phyloP scores from a whole-genome alignment of 2,113 vertebrate species.

The Callipepla squamata region DNA sequence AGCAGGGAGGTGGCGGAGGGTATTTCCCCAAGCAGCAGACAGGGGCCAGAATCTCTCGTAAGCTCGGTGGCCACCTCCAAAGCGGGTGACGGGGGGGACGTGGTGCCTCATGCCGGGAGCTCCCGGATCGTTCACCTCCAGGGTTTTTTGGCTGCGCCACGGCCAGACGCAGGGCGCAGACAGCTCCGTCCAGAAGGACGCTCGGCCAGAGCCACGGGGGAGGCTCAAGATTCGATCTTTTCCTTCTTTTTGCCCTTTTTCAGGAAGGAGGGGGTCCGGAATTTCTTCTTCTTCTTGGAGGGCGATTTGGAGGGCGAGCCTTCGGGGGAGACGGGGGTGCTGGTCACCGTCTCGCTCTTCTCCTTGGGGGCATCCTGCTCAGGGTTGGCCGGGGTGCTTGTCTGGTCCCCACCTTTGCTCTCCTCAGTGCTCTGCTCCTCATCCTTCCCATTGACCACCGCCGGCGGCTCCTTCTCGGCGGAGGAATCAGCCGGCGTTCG shows the following conservation, averaged over 20 bases:
- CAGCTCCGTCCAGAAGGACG: background rate
- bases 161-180: background rate
- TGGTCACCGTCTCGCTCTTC: slow-evolving; percentile 80
- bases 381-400: slow-evolving; percentile 77
- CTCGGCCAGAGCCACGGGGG: background rate
- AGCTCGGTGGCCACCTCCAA: background rate
- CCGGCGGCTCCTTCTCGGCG: background rate
- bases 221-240: slow-evolving; percentile 88
- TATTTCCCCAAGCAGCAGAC: background rate
- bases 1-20: background rate
- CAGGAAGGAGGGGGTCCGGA: slow-evolving; percentile 96
- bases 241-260: slow-evolving; percentile 98
- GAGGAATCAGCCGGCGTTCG: background rate
- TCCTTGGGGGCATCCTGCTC: slow-evolving; percentile 76
- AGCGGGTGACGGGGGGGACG: background rate
- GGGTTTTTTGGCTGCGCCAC: background rate
- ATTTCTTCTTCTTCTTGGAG: slow-evolving; percentile 99
- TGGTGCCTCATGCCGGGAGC: background rate
- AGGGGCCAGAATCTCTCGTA: background rate
- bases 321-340: slow-evolving; percentile 85
- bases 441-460: slow-evolving; percentile 85
- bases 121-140: background rate
- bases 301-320: slow-evolving; percentile 96
- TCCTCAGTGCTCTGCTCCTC: slow-evolving; percentile 84
- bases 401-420: slow-evolving; percentile 83